A percentile compares a stretch with the other conserved stretches of the same genome.
Conservation (phyloP, 2,797 vertebrate genomes). For the Micropoecilia bifurca region DNA sequence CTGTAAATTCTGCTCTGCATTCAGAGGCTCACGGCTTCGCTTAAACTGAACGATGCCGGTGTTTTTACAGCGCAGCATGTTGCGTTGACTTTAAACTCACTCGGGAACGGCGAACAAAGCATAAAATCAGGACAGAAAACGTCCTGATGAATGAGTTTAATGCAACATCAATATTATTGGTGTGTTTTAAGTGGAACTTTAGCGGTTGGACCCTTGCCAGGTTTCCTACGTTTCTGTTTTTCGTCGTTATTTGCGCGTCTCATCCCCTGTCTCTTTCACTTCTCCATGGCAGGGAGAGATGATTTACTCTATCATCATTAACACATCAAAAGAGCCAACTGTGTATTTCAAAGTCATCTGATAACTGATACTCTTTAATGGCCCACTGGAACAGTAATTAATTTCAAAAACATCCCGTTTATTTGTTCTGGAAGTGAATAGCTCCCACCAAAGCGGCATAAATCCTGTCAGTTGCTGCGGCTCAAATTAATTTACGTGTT, state of each 20-base stretch:
- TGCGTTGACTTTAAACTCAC: slow-evolving; percentile 44
- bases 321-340: slow-evolving; percentile 76
- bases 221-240: slow-evolving; percentile 11
- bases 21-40: slow-evolving; percentile 35
- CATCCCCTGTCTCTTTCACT: slow-evolving; percentile 27
- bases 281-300: slow-evolving; percentile 43
- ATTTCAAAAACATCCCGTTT: slow-evolving; percentile 77
- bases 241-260: slow-evolving; percentile 5
- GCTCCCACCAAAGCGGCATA: slow-evolving; percentile 74
- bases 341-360: slow-evolving; percentile 78
- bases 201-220: slow-evolving; percentile 14
- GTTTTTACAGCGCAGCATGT: slow-evolving; percentile 34
- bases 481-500: slow-evolving; percentile 79
- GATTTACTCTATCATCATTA: slow-evolving; percentile 77
- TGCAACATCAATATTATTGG: slow-evolving; percentile 17
- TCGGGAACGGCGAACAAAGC: slow-evolving; percentile 38
- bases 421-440: slow-evolving; percentile 77
- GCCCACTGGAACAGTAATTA: slow-evolving; percentile 76
- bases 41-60: slow-evolving; percentile 52
- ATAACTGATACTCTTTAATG: slow-evolving; percentile 79
- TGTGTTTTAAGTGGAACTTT: background rate
- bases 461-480: slow-evolving; percentile 74
- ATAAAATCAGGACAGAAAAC: slow-evolving; percentile 42
- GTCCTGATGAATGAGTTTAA: slow-evolving; percentile 28
- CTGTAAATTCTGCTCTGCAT: slow-evolving; percentile 55